Percentiles rank a stretch among this genome's conserved stretches.
Conservation (phyloP, 1,140 invertebrate species). For the Harpegnathos saltator region DNA sequence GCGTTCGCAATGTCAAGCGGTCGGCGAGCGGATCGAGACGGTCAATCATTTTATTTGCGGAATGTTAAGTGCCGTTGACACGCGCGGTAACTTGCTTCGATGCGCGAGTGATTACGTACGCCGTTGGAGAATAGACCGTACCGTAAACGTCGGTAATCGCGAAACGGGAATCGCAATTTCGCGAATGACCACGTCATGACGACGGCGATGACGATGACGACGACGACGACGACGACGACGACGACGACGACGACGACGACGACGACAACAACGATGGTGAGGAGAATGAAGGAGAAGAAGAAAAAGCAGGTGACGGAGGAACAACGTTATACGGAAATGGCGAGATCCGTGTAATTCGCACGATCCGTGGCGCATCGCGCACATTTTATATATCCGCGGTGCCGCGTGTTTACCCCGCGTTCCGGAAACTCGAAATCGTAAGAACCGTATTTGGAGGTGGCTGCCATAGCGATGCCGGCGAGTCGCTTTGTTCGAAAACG, state of each 20-base stretch:
- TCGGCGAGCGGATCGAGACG: conserved; percentile 3
- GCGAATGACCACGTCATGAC: neutral
- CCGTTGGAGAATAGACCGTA: neutral
- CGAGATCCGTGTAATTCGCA: conserved; percentile 18
- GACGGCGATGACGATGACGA: neutral
- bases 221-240: too few species aligned
- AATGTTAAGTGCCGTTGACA: conserved; percentile 45
- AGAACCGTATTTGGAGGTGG: neutral
- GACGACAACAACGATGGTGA: too few species aligned
- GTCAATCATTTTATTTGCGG: conserved; percentile 58
- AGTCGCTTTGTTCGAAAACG: neutral
- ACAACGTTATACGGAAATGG: conserved; percentile 45
- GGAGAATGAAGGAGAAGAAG: too few species aligned
- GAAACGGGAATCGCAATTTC: conserved; percentile 47
- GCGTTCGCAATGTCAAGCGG: conserved; percentile 2
- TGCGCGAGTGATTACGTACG: conserved; percentile 10
- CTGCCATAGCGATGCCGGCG: neutral
- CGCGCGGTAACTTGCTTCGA: conserved; percentile 21
- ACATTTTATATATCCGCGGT: too few species aligned
- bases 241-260: too few species aligned
- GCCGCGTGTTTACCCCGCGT: neutral
- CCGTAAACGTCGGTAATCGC: conserved; percentile 29
- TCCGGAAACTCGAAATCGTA: conserved; percentile 3
- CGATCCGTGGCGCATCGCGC: neutral
- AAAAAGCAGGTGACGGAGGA: too few species aligned